Base-by-base conservation (phyloP, 2,888 invertebrate genomes). In the Gortyna flavago region DNA sequence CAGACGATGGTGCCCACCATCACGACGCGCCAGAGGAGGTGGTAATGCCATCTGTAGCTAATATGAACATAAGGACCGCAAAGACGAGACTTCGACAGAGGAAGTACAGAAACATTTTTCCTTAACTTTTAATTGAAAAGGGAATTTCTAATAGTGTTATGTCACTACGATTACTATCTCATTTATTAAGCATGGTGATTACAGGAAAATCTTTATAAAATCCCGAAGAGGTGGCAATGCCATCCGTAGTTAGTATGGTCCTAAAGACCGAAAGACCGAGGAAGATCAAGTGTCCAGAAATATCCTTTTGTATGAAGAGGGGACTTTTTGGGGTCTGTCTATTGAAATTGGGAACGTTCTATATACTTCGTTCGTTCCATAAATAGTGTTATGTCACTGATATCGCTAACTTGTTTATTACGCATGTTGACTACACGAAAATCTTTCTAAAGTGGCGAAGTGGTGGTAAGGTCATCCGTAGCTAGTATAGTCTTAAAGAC, bases 1-100 rank as follows among this genome's bases (percentile, higher is more conserved):
- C 90, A 91, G 92, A 91, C 91, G 89, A 89, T 83, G 89, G 85
- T 77, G 79, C 82, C 74, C 85, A 74, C 85, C 75, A 83, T 83
- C 86, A 69, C 77, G 69, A 66, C 68, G 29, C 29, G 25, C 44
- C 65, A 48, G 54, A 32, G n/a, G 75, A 59, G 77, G 65, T 84
- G 71, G 69, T 78, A 83, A 68, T 57, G 13, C 41, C 84, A 79
- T 32, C 35, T 51, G 51, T 35, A 25, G 2, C 59, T 35, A 35
- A 35, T 35, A 21, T 35, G 35, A 13, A 48, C 9, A 13, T 48
- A 72, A n/a, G 35, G n/a, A 21, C 65, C 65, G n/a, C 35, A 18
- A 35, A 35, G 44, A 44, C n/a, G 41, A 35, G 18, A 13, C 35
- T 72, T 72, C 13, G 21, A 48, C 16, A 9, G n/a, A 29, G 16